phyloP scores from a whole-genome alignment of 2,797 vertebrate genomes.

The Etheostoma nigrum region DNA sequence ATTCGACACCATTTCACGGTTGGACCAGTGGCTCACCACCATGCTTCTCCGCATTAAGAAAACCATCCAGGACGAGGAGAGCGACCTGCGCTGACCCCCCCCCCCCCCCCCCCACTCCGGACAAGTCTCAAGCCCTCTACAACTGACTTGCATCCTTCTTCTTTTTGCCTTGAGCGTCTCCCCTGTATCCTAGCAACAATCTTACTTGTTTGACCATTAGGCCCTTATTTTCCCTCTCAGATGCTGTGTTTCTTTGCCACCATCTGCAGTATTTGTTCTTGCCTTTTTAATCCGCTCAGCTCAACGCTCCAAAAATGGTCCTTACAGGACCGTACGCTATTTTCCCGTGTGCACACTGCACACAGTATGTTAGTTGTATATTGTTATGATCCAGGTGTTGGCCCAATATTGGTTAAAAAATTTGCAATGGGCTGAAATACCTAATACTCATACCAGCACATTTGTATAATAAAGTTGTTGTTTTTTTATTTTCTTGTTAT shows the following conservation, averaged over 20 bases:
- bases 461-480: conserved; percentile 37
- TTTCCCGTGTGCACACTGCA: conserved; percentile 39
- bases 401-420: conserved; percentile 22
- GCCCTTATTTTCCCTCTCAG: conserved; percentile 13
- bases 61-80: conserved; percentile 92
- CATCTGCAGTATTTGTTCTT: conserved; percentile 54
- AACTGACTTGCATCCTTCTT: conserved; percentile 18
- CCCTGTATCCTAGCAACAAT: conserved; percentile 41
- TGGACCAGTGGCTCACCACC: conserved; percentile 97
- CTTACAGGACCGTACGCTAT: conserved; percentile 64
- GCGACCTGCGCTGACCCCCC: conserved; percentile 88
- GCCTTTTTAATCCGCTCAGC: conserved; percentile 47
- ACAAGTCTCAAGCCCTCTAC: background rate
- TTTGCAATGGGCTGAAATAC: conserved; percentile 52
- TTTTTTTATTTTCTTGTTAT: conserved; percentile 37
- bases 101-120: background rate
- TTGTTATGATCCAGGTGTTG: conserved; percentile 40
- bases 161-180: conserved; percentile 59
- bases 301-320: conserved; percentile 16
- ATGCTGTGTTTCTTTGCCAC: conserved; percentile 40
- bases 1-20: conserved; percentile 91
- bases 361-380: conserved; percentile 35
- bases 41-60: conserved; percentile 96
- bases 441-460: conserved; percentile 60
- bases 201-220: conserved; percentile 32